Base-by-base conservation (phyloP, 2,797 vertebrate genomes). In the Pteronotus mesoamericanus region DNA sequence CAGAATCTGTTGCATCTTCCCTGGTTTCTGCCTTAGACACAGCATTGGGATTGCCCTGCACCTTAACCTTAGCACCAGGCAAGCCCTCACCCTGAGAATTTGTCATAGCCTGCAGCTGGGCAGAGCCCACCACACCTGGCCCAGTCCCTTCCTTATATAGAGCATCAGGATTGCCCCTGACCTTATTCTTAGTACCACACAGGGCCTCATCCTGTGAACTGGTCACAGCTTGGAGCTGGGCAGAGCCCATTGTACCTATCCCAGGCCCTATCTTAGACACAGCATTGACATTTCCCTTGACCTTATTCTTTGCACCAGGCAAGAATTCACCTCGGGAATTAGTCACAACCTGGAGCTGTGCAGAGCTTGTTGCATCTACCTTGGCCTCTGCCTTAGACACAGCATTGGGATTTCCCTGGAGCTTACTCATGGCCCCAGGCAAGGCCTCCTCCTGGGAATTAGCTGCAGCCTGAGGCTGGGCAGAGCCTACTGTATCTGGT, bases 281-380 rank as follows among this genome's bases (percentile, higher is more conserved):
- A 94, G 66, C 64, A 74, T 4, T 92, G 39, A 82, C 22, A 80
- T 95, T 96, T 21, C 87, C 79, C 15, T 1, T 79, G 69, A 86
- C 37, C 74, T 96, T 97, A 75, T 55, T 95, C 66, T 37, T 96
- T 42, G 87, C 51, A 93, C 89, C 94, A 89, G 80, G n/a, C 10
- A 79, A 93, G 44, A 11, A 26, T 26, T 97, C 96, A 72, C 16
- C 44, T 42, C 88, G 61, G 32, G 69, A 86, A 86, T 3, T 72
- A 22, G 68, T 18, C 72, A 82, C 39, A 93, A 12, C 22, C 61
- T 95, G 92, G 19, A 53, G 7, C 61, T 94, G 93, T n/a, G 32
- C 34, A 80, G 87, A 92, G 16, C 34, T 82, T 9, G 3, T 37
- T 66, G 46, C 44, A 68, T 69, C 69, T 88, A 74, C 11, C n/a